These are phyloP conservation scores for Tachina fera DNA, from an alignment of 2,888 invertebrate genomes.

Conservation along the genomic window DNA sequence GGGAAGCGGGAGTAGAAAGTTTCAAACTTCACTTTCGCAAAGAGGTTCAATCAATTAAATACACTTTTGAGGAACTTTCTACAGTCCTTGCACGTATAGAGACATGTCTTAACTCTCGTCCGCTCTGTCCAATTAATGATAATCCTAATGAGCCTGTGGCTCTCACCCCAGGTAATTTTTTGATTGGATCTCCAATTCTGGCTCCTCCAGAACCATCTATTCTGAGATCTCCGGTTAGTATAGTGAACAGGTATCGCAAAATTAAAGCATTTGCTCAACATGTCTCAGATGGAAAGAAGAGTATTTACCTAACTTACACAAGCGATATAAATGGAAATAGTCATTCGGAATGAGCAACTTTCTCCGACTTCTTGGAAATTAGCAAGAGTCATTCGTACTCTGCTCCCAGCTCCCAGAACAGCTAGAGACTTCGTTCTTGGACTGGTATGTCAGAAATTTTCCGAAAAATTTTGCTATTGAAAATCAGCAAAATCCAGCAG, in stretches of 20 bases:
- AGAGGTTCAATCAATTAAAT: neutral
- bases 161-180: neutral
- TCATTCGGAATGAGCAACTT: too few species aligned
- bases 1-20: neutral
- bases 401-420: too few species aligned
- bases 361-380: neutral
- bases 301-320: too few species aligned
- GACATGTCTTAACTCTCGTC: conserved; percentile 2
- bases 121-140: neutral
- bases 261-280: neutral
- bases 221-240: neutral
- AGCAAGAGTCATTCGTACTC: neutral
- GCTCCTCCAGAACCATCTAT: conserved; percentile 2
- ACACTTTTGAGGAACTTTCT: neutral
- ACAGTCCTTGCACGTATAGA: neutral
- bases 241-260: neutral
- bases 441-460: too few species aligned
- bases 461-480: too few species aligned
- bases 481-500: too few species aligned
- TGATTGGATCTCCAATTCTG: neutral
- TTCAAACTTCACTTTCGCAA: neutral
- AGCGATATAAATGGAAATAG: neutral
- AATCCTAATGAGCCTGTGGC: neutral
- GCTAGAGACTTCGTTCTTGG: too few species aligned
- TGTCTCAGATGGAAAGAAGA: too few species aligned